Base-by-base conservation (phyloP, 1,140 invertebrate species). In the Akabosia matsudoensis region DNA sequence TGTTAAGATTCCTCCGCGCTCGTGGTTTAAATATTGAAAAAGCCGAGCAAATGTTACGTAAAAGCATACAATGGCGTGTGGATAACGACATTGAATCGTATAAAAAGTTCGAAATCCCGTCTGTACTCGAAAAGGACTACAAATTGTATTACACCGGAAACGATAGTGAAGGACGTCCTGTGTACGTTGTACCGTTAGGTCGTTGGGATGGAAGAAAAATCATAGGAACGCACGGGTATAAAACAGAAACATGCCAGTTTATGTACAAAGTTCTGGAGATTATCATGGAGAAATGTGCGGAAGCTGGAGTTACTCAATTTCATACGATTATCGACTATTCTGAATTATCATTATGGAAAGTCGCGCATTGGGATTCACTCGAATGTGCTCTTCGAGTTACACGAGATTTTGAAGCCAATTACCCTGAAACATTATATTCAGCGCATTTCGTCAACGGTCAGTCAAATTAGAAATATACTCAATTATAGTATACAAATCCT, bases 381-480 rank as follows among this genome's bases (percentile, higher is more conserved):
- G 70, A 72, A 22, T 22, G 22, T 22, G 33, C 45, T 16, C 4
- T 72, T 10, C 70, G 70, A 37, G 70, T 72, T 22, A 33, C 45
- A 2, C 33, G 16, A 30, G 75, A 76, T 33, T 76, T 76, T 76
- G 75, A 76, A 13, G 74, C 74, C 18, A 76, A 78, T 33, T 78
- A 76, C 33, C 77, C 77, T 0, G 77, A 78, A 70, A 72, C 67
- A 7, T 26, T 78, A 0, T 71, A 52, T 45, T 22, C 33, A 1
- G 72, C 70, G 22, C 75, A 76, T 54, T 54, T 78, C 10, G 61
- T 78, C 4, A 78, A 78, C 33, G 72, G 77, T 78, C 67, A 76
- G 70, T 54, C 0, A 56, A 70, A 45, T 31, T 61, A 33, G 1
- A 73, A 56, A 22, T 61, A 28, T 74, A 24, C 28, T 26, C 26